Evolutionary conservation across 2,113 vertebrate species (phyloP).

Genomic region (Anseranas semipalmata): DNA sequence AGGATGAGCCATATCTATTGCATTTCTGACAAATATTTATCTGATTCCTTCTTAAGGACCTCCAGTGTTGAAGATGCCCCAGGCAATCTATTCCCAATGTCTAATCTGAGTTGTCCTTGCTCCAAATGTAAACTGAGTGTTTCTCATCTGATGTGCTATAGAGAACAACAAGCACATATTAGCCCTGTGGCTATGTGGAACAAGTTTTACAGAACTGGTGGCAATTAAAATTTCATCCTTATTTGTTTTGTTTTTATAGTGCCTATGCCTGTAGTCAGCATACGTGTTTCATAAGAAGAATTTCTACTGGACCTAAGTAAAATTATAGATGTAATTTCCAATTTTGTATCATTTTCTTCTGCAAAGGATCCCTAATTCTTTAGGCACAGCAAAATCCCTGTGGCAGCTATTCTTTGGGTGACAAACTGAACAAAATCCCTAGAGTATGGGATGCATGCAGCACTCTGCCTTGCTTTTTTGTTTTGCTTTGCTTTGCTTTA

Average conservation of each 20-base stretch:
- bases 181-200: background rate
- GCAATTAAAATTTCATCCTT: background rate
- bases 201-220: background rate
- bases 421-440: background rate
- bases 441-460: background rate
- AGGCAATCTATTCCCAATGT: background rate
- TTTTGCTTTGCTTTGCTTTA: background rate
- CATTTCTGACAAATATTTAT: background rate
- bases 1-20: background rate
- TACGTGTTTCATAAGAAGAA: background rate
- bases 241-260: background rate
- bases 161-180: background rate
- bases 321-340: background rate
- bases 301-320: background rate
- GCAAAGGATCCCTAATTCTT: background rate
- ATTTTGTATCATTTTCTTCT: background rate
- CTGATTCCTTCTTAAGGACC: background rate
- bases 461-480: background rate
- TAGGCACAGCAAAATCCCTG: background rate
- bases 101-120: background rate
- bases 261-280: background rate
- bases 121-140: background rate
- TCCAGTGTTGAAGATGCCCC: background rate
- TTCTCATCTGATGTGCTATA: background rate
- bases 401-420: background rate